Base-by-base conservation (phyloP, 2,888 invertebrate genomes). In the Hirtodrosophila alboralis region DNA sequence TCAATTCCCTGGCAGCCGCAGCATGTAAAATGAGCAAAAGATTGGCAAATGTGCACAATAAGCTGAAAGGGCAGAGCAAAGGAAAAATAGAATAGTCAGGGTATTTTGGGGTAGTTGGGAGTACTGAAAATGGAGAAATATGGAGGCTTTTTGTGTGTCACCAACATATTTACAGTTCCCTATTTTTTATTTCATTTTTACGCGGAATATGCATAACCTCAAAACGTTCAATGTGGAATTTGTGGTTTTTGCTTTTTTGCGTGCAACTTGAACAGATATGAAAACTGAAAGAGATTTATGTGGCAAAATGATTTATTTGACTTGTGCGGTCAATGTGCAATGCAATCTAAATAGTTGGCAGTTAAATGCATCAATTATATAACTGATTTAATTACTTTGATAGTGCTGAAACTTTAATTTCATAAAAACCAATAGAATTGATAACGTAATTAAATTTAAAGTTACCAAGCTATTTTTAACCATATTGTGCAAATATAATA, bases 1-100 rank as follows among this genome's bases (percentile, higher is more conserved):
- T 78, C 78, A 78, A 78, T 85, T 83, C 58, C 14, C 16, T 53
- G 51, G 18, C 57, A 75, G 44, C 37, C 54, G 51, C 51, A 69
- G 72, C 66, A 58, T 75, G 59, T 49, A 57, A 56, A 83, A 77
- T 53, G 58, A 26, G 37, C 69, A 60, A 62, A 38, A 53, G 49
- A 70, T 68, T 58, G 57, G 48, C 52, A 57, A 74, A 69, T 70
- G 40, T 60, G 56, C 60, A 49, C 45, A 51, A 47, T 44, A 49
- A 45, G 45, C 40, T 7, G n/a, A 40, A 27, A 16, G 12, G 23
- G 30, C 18, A 12, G 9, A 34, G 13, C 18, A 14, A 12, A 36
- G 28, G 28, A 9, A 12, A 4, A 4, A 9, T n/a, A 34, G 7
- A 26, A 5, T 18, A 2, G 18, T 18, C 18, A 5, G 14, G 12